A percentile compares a stretch with the other conserved stretches of the same genome.
These are phyloP conservation scores for Rhodeus uyekii DNA, from an alignment of 2,797 vertebrate species.

Conservation along the genomic window DNA sequence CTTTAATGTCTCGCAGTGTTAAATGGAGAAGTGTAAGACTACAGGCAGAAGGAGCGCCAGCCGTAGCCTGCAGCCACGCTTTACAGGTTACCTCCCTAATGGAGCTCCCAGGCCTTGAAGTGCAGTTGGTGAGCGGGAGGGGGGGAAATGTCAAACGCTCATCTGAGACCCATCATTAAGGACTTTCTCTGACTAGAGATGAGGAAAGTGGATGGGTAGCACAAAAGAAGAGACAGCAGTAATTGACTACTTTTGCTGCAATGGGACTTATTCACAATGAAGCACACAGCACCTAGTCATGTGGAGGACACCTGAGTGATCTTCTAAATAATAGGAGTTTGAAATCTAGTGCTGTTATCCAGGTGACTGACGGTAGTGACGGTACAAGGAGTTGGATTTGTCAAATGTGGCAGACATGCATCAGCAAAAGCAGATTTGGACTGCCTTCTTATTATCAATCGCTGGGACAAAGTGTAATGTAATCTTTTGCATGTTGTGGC, in stretches of 20 bases:
- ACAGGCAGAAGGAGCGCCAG: conserved; percentile 46
- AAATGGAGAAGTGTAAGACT: conserved; percentile 41
- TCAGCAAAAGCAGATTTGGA: conserved; percentile 21
- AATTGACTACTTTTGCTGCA: conserved; percentile 34
- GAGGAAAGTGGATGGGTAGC: conserved; percentile 35
- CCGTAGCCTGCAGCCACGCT: conserved; percentile 68
- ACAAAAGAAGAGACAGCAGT: conserved; percentile 28
- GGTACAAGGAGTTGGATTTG: not conserved
- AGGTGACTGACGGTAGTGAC: not conserved
- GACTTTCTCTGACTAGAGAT: conserved; percentile 57
- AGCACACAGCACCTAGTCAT: conserved; percentile 25
- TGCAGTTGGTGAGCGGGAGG: conserved; percentile 61
- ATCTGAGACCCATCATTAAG: conserved; percentile 63
- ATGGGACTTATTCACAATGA: conserved; percentile 45
- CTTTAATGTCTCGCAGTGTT: conserved; percentile 45
- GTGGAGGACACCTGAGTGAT: conserved; percentile 37
- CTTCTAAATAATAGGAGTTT: conserved; percentile 42
- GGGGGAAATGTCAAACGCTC: conserved; percentile 63
- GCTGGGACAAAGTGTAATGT: not conserved
- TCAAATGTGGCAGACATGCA: conserved; percentile 23
- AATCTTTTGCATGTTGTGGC: conserved; percentile 16
- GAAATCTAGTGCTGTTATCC: conserved; percentile 21
- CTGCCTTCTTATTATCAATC: not conserved
- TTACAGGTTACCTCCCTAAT: conserved; percentile 73
- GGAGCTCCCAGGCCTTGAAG: conserved; percentile 73